Conservation (phyloP, 1,140 invertebrate genomes). For the Drosophila chauvacae region DNA sequence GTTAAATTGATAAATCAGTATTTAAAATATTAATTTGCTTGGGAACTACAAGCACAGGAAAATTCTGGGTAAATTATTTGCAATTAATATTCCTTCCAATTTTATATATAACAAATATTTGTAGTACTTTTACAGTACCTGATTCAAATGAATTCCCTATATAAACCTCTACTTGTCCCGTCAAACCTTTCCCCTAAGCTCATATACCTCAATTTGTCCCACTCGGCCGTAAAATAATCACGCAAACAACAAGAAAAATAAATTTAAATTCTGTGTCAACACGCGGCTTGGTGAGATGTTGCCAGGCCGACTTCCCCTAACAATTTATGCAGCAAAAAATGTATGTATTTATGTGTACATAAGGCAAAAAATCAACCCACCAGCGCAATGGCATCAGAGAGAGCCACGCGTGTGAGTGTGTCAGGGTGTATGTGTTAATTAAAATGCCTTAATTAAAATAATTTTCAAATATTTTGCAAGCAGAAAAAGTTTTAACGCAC, state of each 20-base stretch:
- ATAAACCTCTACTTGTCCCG: neutral
- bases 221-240: slow-evolving; percentile 47
- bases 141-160: neutral
- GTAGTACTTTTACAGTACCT: neutral
- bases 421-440: slow-evolving; percentile 67
- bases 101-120: neutral
- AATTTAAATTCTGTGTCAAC: slow-evolving; percentile 80
- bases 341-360: neutral
- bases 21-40: neutral
- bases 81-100: neutral
- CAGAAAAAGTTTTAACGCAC: slow-evolving; percentile 41
- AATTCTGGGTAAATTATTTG: neutral
- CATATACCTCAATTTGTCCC: slow-evolving; percentile 28
- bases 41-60: neutral
- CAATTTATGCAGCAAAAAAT: slow-evolving; percentile 68
- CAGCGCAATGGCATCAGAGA: slow-evolving; percentile 19
- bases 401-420: slow-evolving; percentile 18
- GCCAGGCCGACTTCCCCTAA: slow-evolving; percentile 24
- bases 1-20: neutral
- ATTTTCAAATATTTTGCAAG: slow-evolving; percentile 68
- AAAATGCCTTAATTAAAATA: slow-evolving; percentile 79
- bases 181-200: slow-evolving; percentile 1
- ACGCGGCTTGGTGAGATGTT: slow-evolving; percentile 56
- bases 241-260: slow-evolving; percentile 69
- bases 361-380: slow-evolving; percentile 17